Base-by-base conservation (phyloP, 1,140 invertebrate genomes). In the Pseudomyrmex dendroicus region DNA sequence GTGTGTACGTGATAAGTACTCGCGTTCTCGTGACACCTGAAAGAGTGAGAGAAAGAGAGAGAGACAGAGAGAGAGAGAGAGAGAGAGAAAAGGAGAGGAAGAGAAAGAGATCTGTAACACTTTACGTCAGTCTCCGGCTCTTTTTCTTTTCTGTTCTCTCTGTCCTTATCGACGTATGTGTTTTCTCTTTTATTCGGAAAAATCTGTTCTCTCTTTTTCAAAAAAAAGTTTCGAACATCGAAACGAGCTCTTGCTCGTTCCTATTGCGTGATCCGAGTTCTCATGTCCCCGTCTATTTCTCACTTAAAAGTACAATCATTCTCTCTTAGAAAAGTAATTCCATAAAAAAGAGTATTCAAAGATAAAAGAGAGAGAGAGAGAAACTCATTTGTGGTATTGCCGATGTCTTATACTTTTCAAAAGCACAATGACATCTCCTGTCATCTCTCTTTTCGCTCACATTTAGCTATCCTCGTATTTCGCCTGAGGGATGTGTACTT, bases 1-100 rank as follows among this genome's bases (percentile, higher is more conserved):
- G 52, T 46, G 64, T 15, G 70, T 61, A 8, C 13, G 46, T 25
- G 17, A 59, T 54, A 72, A 67, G 25, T 62, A 77, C n/a, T 77
- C 48, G 12, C 10, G 12, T 67, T 54, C 25, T 25, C 46, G 66
- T 22, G 13, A 15, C 48, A 9, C 17, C 13, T 57, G 20, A 59
- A 9, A 10, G 52, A 52, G 59, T 57, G 57, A 35, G 35, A 35
- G 35, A 7, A 0, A 7, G 35, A 35, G 35, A 22, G 22, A 22
- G 22, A 22, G 22, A 22, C 0, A 35, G 1, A 35, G 35, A 35
- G 35, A 35, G 35, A 35, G 35, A 35, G 0, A 35, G 35, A 35
- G 5, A 35, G 25, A 35, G 25, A 3, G 25, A 35, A 3, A 3
- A 3, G 5, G 25, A 35, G 25, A 35, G 25, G 25, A 7, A 35